Percentiles rank a stretch among this genome's conserved stretches.
phyloP scores from a whole-genome alignment of 2,888 invertebrate species.

The Harpalus rubripes region DNA sequence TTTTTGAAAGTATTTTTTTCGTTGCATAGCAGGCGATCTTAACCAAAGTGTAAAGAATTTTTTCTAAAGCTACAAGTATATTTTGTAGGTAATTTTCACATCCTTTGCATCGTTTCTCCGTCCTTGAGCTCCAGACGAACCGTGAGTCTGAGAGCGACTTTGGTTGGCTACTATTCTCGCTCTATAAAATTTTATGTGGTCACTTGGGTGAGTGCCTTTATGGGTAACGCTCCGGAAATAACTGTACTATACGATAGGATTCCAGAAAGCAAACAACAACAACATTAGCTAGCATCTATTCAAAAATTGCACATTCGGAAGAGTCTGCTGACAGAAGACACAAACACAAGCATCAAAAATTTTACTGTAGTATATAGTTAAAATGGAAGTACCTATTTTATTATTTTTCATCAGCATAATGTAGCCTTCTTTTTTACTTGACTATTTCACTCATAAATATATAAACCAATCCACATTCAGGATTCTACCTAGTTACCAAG shows the following conservation, averaged over 20 bases:
- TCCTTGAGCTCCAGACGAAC: background rate
- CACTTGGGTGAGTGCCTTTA: conserved; percentile 65
- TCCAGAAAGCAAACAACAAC: conserved; percentile 60
- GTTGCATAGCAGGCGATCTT: background rate
- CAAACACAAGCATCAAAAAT: background rate
- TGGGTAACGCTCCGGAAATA: conserved; percentile 58
- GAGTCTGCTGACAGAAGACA: conserved; percentile 3
- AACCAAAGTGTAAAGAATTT: background rate
- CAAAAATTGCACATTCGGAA: conserved; percentile 24
- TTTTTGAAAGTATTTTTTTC: too few relatives aligned
- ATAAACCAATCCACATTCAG: too few relatives aligned
- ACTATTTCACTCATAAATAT: too few relatives aligned
- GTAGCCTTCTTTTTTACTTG: too few relatives aligned
- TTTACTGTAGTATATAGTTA: background rate
- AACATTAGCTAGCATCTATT: conserved; percentile 56
- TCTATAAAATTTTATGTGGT: conserved; percentile 62
- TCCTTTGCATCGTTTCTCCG: background rate
- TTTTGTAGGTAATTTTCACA: conserved; percentile 3
- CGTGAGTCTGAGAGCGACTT: conserved; percentile 33
- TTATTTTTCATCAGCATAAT: too few relatives aligned
- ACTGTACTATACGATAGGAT: conserved; percentile 43
- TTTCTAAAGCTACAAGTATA: background rate
- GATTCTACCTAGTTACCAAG: too few relatives aligned
- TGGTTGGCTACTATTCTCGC: conserved; percentile 60
- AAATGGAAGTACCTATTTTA: background rate